Evolutionary conservation across 30 jellyfish, hydroid and myxozoan genomes (phyloP).

Genomic region (Hydractinia echinata): DNA sequence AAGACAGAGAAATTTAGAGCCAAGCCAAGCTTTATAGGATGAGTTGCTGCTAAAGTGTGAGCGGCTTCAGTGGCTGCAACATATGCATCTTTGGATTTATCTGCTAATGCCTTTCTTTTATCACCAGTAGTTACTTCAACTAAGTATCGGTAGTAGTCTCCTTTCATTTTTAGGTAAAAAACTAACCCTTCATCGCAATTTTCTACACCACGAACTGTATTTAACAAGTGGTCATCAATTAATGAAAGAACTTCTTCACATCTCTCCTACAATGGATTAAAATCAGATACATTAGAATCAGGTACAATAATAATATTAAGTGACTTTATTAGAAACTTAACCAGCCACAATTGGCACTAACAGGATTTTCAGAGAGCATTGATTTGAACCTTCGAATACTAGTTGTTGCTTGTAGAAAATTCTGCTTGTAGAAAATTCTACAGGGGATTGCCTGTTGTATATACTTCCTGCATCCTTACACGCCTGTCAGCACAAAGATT

Average conservation of each 20-base stretch:
- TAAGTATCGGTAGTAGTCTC: constrained; percentile 88
- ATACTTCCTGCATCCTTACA: no score
- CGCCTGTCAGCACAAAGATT: no score
- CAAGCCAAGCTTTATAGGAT: constrained; percentile 94
- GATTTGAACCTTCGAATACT: no score
- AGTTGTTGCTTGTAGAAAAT: no score
- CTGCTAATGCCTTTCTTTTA: constrained; percentile 51
- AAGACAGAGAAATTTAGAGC: constrained; percentile 93
- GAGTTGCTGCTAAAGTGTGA: constrained; percentile 51
- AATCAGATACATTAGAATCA: background rate
- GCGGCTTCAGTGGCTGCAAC: constrained; percentile 71
- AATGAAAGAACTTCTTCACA: constrained; percentile 74
- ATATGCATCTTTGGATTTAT: constrained; percentile 75
- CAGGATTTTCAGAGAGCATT: no score
- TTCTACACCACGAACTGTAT: constrained; percentile 20
- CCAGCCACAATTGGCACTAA: no score
- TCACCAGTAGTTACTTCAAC: constrained; percentile 72
- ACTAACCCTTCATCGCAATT: constrained; percentile 54
- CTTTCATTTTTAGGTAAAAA: constrained; percentile 92
- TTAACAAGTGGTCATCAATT: constrained; percentile 58
- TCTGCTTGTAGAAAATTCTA: no score
- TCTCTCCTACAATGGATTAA: constrained; percentile 33
- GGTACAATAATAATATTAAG: no score
- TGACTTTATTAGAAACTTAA: no score
- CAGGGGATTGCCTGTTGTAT: no score